A percentile compares a stretch with the other conserved stretches of the same genome.
Conservation (phyloP, 2,113 vertebrate species). For the Phainopepla nitens region DNA sequence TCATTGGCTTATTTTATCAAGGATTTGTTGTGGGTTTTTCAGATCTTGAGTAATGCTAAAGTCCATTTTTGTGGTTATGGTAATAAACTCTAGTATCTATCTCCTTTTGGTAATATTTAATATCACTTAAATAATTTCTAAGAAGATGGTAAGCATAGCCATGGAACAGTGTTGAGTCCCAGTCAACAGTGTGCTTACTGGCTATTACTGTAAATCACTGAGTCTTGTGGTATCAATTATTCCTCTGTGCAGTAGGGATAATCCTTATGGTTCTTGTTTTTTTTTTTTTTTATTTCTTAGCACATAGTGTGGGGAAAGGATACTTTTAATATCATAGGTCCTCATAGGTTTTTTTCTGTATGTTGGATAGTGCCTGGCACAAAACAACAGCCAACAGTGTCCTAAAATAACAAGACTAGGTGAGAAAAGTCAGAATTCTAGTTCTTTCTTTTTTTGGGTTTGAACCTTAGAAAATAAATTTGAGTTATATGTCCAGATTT, state of each 20-base stretch:
- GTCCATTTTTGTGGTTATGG: not conserved
- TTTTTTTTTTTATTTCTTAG: not conserved
- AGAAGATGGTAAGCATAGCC: not conserved
- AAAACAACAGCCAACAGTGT: not conserved
- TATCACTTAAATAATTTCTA: not conserved
- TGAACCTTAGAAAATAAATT: not conserved
- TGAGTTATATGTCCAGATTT: not conserved
- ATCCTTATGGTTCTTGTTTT: not conserved
- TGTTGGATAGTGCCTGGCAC: not conserved
- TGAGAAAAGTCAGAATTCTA: not conserved
- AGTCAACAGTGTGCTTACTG: not conserved
- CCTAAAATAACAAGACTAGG: not conserved
- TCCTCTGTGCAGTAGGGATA: not conserved
- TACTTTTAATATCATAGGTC: not conserved
- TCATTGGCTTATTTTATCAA: not conserved
- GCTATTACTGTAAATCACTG: not conserved
- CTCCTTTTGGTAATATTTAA: not conserved
- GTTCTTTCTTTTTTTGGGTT: not conserved
- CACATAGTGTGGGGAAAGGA: not conserved
- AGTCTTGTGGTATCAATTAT: not conserved
- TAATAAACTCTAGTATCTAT: not conserved
- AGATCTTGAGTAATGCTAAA: not conserved
- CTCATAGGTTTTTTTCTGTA: accelerated
- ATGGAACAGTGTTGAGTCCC: not conserved
- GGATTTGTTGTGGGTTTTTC: not conserved